Base-by-base conservation (phyloP, 2,888 invertebrate species). In the Thereva unica region DNA sequence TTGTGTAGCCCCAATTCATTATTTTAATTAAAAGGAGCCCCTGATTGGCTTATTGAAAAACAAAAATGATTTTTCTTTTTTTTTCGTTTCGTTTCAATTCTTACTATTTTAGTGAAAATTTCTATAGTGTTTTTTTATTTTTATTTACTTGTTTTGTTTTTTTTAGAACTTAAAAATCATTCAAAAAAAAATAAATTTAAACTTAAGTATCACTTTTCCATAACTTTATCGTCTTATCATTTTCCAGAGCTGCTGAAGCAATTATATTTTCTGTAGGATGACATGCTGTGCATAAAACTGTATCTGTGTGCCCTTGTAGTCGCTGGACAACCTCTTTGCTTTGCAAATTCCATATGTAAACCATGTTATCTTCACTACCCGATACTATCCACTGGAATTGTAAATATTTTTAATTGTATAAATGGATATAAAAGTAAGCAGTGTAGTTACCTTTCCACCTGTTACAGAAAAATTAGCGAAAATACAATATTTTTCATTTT, bases 401-500 rank as follows among this genome's bases (percentile, higher is more conserved):
- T 35, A 57, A 34, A 3, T 2, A 61, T 34, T 50, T 41, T 8
- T 38, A 10, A 35, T 50, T 7, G 35, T 55, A 44, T 67, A 42
- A 44, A 66, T 38, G 6, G 44, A 64, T n/a, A 42, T 44, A 40
- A 7, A 5, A 54, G 42, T 42, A 34, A n/a, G 12, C 23, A 5
- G 37, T 35, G 6, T 23, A 74, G 79, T 76, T 79, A 93, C 95
- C 88, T 99, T 99, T 78, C 99, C 99, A 67, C 99, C 99, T 10
- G 99, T 99, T 5, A 99, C 98, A 42, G 98, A 99, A 82, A 99
- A 99, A 82, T 99, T 99, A 55, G 99, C 98, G 80, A 99, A 99
- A 80, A 99, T 96, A 80, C 99, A 99, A 82, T 97, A 99, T 80
- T 99, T 99, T 82, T 98, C 97, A 81, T 99, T 99, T 81, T 93